These are phyloP conservation scores for Cuniculus paca DNA, from an alignment of 2,797 vertebrate species.

Conservation along the genomic window DNA sequence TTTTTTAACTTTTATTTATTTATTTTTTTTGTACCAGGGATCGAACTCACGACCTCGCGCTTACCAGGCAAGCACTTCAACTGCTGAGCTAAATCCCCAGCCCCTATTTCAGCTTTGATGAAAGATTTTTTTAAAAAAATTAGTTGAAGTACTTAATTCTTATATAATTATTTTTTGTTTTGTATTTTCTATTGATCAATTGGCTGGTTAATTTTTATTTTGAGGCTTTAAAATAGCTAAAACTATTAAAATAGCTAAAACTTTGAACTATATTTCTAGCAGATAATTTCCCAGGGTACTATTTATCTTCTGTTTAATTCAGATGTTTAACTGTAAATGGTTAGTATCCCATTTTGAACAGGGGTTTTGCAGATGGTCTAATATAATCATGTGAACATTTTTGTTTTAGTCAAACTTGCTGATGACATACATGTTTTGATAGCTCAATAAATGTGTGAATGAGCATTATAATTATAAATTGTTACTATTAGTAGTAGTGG, in stretches of 20 bases:
- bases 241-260: background rate
- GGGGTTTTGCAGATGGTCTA: background rate
- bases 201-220: conserved; percentile 17
- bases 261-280: conserved; percentile 5
- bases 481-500: background rate
- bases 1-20: no score
- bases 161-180: conserved; percentile 45
- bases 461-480: background rate
- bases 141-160: background rate
- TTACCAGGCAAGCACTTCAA: no score
- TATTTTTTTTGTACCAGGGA: no score
- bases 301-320: conserved; percentile 4
- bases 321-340: background rate
- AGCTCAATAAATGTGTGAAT: conserved; percentile 15
- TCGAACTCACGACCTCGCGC: no score
- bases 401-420: conserved; percentile 1
- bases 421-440: background rate
- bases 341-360: background rate
- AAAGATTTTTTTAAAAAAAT: background rate
- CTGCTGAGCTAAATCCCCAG: no score
- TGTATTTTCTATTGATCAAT: background rate
- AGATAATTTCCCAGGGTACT: background rate
- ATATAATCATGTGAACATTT: conserved; percentile 1
- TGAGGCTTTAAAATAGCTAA: conserved; percentile 10
- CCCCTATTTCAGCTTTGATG: conserved; percentile 10